phyloP scores from a whole-genome alignment of 1,140 invertebrate species.

The Myzus persicae region DNA sequence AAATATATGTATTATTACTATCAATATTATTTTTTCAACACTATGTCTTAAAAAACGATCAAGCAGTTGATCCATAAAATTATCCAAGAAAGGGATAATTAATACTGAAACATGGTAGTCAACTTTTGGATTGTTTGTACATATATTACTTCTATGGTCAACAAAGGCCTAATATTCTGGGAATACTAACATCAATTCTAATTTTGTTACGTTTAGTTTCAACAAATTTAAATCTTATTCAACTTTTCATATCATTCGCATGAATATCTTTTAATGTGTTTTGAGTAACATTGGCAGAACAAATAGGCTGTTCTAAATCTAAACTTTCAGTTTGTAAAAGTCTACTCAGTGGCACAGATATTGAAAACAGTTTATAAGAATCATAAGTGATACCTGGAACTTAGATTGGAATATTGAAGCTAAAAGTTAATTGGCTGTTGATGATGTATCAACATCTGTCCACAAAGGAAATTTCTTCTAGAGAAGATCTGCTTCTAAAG shows the following conservation, averaged over 20 bases:
- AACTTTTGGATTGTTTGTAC: not conserved
- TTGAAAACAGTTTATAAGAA: not conserved
- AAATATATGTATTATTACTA: too few species aligned
- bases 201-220: not conserved
- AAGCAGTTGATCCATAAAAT: slow-evolving; percentile 1
- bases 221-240: not conserved
- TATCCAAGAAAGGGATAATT: not conserved
- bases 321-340: not conserved
- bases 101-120: not conserved
- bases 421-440: not conserved
- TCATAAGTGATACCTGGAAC: not conserved
- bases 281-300: not conserved
- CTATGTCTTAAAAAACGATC: not conserved
- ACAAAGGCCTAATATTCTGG: not conserved
- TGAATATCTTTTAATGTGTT: not conserved
- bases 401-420: not conserved
- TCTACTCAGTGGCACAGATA: not conserved
- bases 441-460: not conserved
- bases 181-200: not conserved
- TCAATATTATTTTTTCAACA: too few species aligned
- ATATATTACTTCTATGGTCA: not conserved
- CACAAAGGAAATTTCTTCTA: slow-evolving; percentile 30
- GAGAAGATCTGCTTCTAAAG: not conserved
- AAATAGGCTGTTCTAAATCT: not conserved
- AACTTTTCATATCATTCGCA: not conserved